phyloP scores from a whole-genome alignment of 2,888 invertebrate species.

The Yponomeuta cagnagella region DNA sequence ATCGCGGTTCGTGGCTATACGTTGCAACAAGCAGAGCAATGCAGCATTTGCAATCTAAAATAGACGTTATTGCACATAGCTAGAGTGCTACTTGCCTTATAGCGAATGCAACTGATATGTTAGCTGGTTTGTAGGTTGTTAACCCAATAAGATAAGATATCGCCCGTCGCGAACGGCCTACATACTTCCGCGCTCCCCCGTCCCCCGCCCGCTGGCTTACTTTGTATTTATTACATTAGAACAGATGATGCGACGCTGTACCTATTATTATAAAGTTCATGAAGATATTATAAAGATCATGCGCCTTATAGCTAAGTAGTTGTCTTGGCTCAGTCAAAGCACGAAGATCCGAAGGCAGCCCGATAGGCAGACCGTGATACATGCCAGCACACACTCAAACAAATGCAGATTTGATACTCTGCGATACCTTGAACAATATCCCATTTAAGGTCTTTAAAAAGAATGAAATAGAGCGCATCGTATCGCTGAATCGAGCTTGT shows the following conservation, averaged over 20 bases:
- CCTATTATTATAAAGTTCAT: slow-evolving; percentile 4
- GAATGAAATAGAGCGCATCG: too few species aligned
- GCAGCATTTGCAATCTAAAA: slow-evolving; percentile 5
- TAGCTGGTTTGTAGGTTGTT: slow-evolving; percentile 60
- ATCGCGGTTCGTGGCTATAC: not conserved
- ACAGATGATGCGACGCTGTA: not conserved
- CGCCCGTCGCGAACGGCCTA: slow-evolving; percentile 59
- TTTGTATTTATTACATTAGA: slow-evolving; percentile 1
- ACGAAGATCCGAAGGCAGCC: not conserved
- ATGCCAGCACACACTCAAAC: too few species aligned
- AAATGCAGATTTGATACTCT: too few species aligned
- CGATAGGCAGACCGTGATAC: too few species aligned
- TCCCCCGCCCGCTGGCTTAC: slow-evolving; percentile 2
- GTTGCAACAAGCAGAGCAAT: not conserved
- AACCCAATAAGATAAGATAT: slow-evolving; percentile 69
- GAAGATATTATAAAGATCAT: not conserved
- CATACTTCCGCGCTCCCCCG: slow-evolving; percentile 56
- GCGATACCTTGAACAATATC: too few species aligned
- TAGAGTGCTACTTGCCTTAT: not conserved
- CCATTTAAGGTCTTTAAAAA: too few species aligned
- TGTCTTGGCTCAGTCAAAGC: not conserved
- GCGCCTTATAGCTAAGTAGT: not conserved
- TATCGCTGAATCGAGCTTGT: too few species aligned
- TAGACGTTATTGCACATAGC: not conserved
- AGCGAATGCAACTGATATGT: slow-evolving; percentile 2